Conservation (phyloP, 2,888 invertebrate species). For the Pseudococcus jackbeardsleyi region DNA sequence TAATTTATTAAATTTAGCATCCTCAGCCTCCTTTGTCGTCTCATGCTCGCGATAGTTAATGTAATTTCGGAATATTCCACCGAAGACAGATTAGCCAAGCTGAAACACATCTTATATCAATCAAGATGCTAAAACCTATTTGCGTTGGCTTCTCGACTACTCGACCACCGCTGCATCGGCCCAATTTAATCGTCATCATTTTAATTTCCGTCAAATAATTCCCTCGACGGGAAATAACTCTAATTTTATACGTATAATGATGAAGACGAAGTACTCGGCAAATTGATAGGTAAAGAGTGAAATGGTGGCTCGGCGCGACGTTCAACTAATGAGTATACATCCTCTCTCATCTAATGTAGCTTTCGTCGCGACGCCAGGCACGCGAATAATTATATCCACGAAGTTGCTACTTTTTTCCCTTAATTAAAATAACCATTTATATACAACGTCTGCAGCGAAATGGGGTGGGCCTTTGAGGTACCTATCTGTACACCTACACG, state of each 20-base stretch:
- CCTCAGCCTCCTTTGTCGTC: neutral
- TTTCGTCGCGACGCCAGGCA: neutral
- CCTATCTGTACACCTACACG: neutral
- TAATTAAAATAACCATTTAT: slow-evolving; percentile 32
- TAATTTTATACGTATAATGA: too few species aligned
- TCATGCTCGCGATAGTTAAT: neutral
- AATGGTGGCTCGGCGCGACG: neutral
- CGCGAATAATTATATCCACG: neutral
- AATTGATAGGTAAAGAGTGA: neutral
- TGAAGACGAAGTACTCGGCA: neutral
- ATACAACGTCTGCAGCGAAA: neutral
- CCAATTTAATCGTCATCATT: slow-evolving; percentile 12
- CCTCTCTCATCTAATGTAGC: neutral
- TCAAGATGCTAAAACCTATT: neutral
- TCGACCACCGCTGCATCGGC: neutral
- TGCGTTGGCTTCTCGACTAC: neutral
- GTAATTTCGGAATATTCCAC: neutral
- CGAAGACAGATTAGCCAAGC: neutral
- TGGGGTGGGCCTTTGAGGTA: neutral
- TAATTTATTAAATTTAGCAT: too few species aligned
- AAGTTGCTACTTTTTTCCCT: neutral
- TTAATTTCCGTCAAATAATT: neutral
- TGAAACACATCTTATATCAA: slow-evolving; percentile 13
- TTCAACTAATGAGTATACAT: neutral
- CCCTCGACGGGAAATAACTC: neutral